Evolutionary conservation across 2,888 invertebrate genomes (phyloP), one percentile per base, ranked within the genome.

Genomic region (Cristatella mucedo): DNA sequence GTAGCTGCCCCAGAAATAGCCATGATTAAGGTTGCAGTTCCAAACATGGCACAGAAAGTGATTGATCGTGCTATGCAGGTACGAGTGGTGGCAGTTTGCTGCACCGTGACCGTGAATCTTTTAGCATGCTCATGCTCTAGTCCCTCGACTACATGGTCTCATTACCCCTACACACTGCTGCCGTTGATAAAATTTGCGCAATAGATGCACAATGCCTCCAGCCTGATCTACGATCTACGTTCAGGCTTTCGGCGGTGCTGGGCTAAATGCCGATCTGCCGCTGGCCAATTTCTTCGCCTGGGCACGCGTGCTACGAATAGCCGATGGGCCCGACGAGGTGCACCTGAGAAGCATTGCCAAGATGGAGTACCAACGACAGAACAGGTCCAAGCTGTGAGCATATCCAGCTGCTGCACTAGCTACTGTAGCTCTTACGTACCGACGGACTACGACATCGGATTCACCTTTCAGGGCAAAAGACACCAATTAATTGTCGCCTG

Each of bases 271-370:
- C 19, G 68, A 68, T 45, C 54, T 57, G 20, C 63, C 66, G 0
- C 48, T 69, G 29, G 56, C 67, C 1, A 44, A 46, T 19, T 55
- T 68, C 47, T 63, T 52, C 40, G 49, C 60, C 4, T 55, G 53
- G 50, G 66, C 67, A 2, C 47, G 68, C 21, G 50, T 59, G 6
- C 52, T 69, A 29, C 54, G 68, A 19, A 38, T 70, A n/a, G 69
- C 68, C 6, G 69, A 69, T 41, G 69, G 69, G 11, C 69, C 69
- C 0, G 69, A 69, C 48, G 68, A 66, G 38, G 68, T 68, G 1
- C 63, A 65, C 46, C 26, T 42, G 11, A 42, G 55, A 34, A 38
- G 57, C 2, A 39, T 65, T 4, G 60, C 61, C 29, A 53, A 50
- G 38, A 44, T 50, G 33, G 63, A 63, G 44, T 50, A 56, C 40